These are phyloP conservation scores for Onychomys torridus DNA, from an alignment of 2,797 vertebrate species.

Conservation along the genomic window DNA sequence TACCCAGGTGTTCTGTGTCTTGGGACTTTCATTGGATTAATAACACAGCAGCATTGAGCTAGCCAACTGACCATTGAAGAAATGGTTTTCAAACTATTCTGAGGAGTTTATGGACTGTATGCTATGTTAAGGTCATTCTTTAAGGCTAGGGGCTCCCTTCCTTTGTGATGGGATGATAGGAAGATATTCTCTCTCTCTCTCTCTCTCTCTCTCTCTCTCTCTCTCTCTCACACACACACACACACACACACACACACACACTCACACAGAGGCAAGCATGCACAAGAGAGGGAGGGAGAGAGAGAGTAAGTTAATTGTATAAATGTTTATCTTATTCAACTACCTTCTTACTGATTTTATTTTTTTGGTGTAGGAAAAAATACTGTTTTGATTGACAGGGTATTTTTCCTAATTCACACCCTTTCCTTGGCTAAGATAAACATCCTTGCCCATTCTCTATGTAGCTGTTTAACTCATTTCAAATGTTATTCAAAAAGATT, in stretches of 20 bases:
- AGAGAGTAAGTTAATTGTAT: neutral
- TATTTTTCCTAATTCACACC: neutral
- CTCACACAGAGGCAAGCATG: too few relatives aligned
- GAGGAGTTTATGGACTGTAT: neutral
- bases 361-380: neutral
- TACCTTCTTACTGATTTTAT: conserved; percentile 5
- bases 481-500: conserved; percentile 43
- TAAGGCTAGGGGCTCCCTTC: neutral
- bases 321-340: neutral
- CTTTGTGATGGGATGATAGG: neutral
- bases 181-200: neutral
- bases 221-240: neutral
- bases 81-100: neutral
- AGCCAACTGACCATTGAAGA: neutral
- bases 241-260: too few relatives aligned
- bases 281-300: neutral
- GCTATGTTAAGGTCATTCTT: neutral
- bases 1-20: neutral
- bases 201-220: neutral
- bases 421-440: conserved; percentile 37
- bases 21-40: neutral
- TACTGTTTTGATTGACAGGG: neutral
- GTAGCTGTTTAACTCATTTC: conserved; percentile 54
- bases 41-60: neutral
- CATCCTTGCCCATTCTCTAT: conserved; percentile 24